These are phyloP conservation scores for Urocynchramus pylzowi DNA, from an alignment of 2,113 vertebrate species.

Conservation along the genomic window DNA sequence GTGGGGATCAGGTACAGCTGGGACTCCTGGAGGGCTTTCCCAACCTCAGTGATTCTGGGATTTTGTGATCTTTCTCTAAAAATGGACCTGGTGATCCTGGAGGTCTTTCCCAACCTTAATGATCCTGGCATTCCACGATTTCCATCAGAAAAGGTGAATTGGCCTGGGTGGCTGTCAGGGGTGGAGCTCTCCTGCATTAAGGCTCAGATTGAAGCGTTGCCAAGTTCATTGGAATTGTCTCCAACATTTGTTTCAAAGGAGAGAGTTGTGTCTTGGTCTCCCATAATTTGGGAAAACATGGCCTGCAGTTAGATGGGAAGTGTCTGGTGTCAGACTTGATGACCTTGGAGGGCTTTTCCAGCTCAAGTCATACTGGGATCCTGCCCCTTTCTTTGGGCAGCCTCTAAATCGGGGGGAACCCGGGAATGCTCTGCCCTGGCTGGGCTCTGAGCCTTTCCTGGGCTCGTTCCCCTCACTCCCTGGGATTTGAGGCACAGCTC, in stretches of 20 bases:
- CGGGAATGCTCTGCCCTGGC: not conserved
- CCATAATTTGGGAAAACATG: not conserved
- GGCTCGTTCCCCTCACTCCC: not conserved
- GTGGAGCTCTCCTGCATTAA: not conserved
- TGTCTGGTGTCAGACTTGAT: not conserved
- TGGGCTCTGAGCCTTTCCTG: not conserved
- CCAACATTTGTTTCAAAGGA: not conserved
- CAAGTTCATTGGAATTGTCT: not conserved
- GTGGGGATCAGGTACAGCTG: accelerated
- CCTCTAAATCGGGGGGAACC: accelerated
- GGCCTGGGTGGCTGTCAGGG: not conserved
- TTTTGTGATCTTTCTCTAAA: no score
- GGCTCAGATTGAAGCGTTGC: not conserved
- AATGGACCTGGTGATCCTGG: no score
- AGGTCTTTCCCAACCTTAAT: no score
- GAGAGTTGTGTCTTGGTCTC: not conserved
- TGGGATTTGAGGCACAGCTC: not conserved
- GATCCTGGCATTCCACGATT: not conserved
- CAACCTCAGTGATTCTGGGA: no score
- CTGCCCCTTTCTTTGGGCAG: not conserved
- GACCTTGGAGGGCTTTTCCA: not conserved
- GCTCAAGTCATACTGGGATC: not conserved
- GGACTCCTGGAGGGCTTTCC: not conserved
- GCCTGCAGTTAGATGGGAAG: not conserved
- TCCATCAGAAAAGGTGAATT: not conserved